Evolutionary conservation across 2,888 invertebrate genomes (phyloP), one percentile per base, ranked within the genome.

Genomic region (Dryadula phaetusa): DNA sequence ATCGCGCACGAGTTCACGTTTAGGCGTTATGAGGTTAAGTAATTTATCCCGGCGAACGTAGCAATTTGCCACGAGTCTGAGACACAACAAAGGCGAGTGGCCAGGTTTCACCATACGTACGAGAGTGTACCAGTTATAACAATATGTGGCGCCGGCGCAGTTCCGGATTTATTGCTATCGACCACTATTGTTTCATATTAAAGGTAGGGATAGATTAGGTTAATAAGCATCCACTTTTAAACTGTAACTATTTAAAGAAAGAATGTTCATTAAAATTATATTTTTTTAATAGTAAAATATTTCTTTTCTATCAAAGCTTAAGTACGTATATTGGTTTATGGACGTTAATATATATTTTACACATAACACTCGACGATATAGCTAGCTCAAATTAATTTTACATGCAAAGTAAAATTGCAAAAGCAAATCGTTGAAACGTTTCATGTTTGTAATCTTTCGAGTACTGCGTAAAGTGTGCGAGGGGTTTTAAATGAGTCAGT

Each of bases 21-120:
- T 66, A 47, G 70, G 65, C 66, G 70, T 71, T 73, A 67, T 70
- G 67, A 76, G 75, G 75, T 79, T 78, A 76, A 81, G 81, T 80
- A 81, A 83, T 81, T 79, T 78, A 77, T 79, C 78, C 76, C 73
- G 76, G 75, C 78, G 80, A 82, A 81, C 79, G 79, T 77, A 76
- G 79, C 80, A 81, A 82, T 80, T 78, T 79, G 79, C 76, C 79
- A 77, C 74, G 77, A 77, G 74, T 73, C 74, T 76, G 72, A 77
- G 79, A 81, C 79, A 79, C 79, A 81, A 83, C 81, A 83, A 85
- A 76, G 75, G 72, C 77, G 72, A 76, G 77, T 74, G 78, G 77
- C 72, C 76, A 76, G 72, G 75, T 82, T 81, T 78, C 82, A 82
- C 81, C 85, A 84, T 81, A 72, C 72, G 63, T 3, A 3, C 2